phyloP scores from a whole-genome alignment of 2,113 vertebrate genomes.

The Sander vitreus region DNA sequence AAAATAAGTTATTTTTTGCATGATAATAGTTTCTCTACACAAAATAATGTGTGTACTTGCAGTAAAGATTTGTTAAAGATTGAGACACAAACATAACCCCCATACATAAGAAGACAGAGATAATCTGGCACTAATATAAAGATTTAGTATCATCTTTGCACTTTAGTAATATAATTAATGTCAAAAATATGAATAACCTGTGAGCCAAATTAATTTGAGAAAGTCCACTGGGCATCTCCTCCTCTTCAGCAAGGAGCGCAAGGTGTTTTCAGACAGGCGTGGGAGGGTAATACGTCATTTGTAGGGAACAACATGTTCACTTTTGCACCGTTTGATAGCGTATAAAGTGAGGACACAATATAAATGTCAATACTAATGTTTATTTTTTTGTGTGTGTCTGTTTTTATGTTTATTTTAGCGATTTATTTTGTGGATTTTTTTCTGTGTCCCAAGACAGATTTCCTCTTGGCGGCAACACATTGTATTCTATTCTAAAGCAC shows the following conservation, averaged over 20 bases:
- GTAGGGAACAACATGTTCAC: background rate
- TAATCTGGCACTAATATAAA: background rate
- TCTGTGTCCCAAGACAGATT: too few species aligned
- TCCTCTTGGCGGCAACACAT: too few species aligned
- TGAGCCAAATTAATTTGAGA: slow-evolving; percentile 25
- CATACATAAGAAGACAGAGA: background rate
- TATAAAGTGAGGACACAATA: background rate
- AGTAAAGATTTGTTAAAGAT: background rate
- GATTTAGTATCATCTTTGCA: background rate
- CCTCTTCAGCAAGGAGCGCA: background rate
- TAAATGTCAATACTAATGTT: background rate
- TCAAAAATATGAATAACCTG: slow-evolving; percentile 36
- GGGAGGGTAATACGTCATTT: background rate
- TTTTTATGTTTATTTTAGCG: too few species aligned
- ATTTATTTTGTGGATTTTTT: too few species aligned
- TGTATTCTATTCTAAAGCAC: too few species aligned
- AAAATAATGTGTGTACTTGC: background rate
- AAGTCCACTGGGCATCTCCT: background rate
- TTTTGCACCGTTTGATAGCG: background rate
- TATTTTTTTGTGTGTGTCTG: too few species aligned
- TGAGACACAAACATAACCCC: background rate
- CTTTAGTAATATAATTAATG: slow-evolving; percentile 19
- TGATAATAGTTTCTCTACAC: background rate
- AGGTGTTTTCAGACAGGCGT: background rate
- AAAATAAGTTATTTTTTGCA: background rate